Evolutionary conservation across 2,113 vertebrate genomes (phyloP), one percentile per base, ranked within the genome.

Genomic region (Passerina amoena): DNA sequence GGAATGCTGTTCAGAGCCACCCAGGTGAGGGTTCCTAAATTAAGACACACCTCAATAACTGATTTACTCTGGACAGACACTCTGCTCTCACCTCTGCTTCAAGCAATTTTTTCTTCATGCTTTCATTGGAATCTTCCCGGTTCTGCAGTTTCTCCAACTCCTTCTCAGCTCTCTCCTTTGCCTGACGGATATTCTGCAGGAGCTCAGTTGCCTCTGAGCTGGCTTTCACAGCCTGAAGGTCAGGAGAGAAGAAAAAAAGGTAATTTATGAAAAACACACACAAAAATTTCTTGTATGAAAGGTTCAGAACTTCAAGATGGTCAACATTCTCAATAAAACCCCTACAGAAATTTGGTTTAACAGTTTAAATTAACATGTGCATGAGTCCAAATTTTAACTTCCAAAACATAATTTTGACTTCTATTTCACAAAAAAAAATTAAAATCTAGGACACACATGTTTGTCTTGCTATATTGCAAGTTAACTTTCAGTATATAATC

Each of bases 181-280:
- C 98, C 96, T 99, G 96, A 56, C 98, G 99, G 91, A 99, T 98
- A 24, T 98, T 99, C 97, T 99, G 99, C 70, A 99, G 98, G 42
- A 99, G 98, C 92, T 99, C 99, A 1, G 99, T 98, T n/a, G 99
- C 99, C 94, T 99, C 99, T 6, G 98, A 98, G 91, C 98, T 99
- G 59, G 98, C 99, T 97, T 99, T 99, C 47, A 99, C 97, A 12
- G 99, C 98, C 99, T 99, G n/a, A 71, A 50, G 2, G 24, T 59
- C 47, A 90, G 65, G 63, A 48, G 60, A 13, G 6, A 15, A 13
- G 10, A 5, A 14, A 44, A n/a, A 19, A 21, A 30, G 3, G 3
- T 22, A 20, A 54, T 42, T 8, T 4, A 44, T 37, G 33, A 66
- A 72, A 82, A 48, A 50, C 11, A 50, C 4, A 37, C 6, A n/a